Conservation (phyloP, 2,888 invertebrate genomes). For the Rhodophaea formosa region DNA sequence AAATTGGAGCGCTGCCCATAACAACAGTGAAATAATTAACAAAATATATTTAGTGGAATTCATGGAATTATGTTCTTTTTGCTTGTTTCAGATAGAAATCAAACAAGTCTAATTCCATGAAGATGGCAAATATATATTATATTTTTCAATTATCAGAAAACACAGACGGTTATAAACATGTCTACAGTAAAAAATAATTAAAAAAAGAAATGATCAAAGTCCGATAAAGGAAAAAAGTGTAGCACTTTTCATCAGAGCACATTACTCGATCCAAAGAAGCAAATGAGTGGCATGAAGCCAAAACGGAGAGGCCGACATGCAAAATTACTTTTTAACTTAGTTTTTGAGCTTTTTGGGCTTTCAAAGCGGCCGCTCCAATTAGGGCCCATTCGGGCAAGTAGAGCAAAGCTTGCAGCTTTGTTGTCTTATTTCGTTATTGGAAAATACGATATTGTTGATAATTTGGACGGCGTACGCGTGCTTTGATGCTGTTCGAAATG, state of each 20-base stretch:
- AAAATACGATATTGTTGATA: conserved; percentile 14
- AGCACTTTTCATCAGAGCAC: conserved; percentile 1
- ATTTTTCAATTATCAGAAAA: no score
- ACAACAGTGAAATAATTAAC: no score
- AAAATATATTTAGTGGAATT: no score
- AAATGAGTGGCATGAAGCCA: background rate
- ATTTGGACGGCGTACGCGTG: conserved; percentile 5
- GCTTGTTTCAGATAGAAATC: no score
- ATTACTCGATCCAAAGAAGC: background rate
- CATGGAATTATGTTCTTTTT: no score
- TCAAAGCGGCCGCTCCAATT: conserved; percentile 26
- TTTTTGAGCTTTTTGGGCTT: conserved; percentile 8
- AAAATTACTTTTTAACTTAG: conserved; percentile 11
- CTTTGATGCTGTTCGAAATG: background rate
- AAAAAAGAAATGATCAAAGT: no score
- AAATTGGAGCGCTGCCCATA: no score
- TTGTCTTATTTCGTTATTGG: conserved; percentile 9
- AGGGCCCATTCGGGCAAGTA: conserved; percentile 21
- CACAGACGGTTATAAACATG: no score
- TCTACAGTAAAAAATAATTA: no score
- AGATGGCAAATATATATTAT: no score
- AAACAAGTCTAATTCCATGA: no score
- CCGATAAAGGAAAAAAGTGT: background rate
- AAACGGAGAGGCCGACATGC: conserved; percentile 43
- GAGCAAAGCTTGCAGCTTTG: conserved; percentile 4